Base-by-base conservation (phyloP, 2,888 invertebrate genomes). In the Tryphoninae sp. region DNA sequence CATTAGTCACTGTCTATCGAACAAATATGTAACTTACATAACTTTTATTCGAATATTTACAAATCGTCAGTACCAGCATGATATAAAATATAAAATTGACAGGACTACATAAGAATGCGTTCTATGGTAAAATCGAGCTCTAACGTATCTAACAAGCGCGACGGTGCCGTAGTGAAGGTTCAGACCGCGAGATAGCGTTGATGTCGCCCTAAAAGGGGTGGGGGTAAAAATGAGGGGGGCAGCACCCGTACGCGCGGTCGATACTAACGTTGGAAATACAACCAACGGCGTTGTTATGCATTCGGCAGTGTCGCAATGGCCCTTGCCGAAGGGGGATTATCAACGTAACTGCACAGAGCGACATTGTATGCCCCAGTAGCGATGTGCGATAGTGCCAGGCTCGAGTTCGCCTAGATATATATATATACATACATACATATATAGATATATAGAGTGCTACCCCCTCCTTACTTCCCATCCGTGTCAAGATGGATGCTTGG, bases 401-500 rank as follows among this genome's bases (percentile, higher is more conserved):
- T 78, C 59, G 75, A 75, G 71, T 80, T 80, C 59, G 73, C 73
- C 49, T 74, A 76, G 80, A 74, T 77, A 77, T 55, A 59, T 23
- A 64, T 55, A 69, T 53, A 49, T 59, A 61, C 23, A 51, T 69
- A 76, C 73, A 74, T 77, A 80, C 55, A 59, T 26, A 71, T 55
- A 69, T 53, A 49, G 49, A 61, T 40, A 45, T 45, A 45, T 45
- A 9, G 11, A 55, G 19, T 42, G 26, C 67, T n/a, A 26, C 55
- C 11, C 62, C 62, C 51, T 61, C 62, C 40, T 22, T 22, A 40
- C 16, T 19, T 8, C 40, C 68, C 42, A 49, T 33, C 51, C 23
- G 51, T 55, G 88, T 87, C 89, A 90, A 90, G 89, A 90, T 90
- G 90, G 90, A 88, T 87, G 89, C 89, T 89, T 79, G 80, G 72